Evolutionary conservation across 1,140 invertebrate genomes (phyloP).

Genomic region (Babylonia areolata): DNA sequence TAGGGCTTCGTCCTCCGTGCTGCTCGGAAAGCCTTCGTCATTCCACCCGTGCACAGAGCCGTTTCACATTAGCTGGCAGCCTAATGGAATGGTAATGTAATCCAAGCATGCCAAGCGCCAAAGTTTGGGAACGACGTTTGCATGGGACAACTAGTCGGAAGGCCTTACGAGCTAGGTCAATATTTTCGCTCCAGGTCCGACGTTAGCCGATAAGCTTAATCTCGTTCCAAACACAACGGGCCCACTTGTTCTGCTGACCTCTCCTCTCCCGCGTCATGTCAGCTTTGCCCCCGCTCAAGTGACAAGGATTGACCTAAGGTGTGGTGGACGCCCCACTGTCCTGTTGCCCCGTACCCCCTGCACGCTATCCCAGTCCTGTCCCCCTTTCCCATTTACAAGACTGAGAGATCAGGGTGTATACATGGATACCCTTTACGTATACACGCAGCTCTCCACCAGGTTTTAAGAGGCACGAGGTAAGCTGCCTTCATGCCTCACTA

Average conservation of each 20-base stretch:
- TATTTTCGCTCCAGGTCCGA: background rate
- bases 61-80: background rate
- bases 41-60: background rate
- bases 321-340: too few species aligned
- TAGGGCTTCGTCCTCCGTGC: background rate
- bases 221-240: background rate
- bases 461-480: too few species aligned
- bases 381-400: too few species aligned
- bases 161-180: background rate
- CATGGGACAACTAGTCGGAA: background rate
- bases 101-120: background rate
- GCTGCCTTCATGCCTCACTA: background rate
- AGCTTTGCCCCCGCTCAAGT: background rate
- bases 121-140: background rate
- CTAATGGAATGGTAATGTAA: slow-evolving; percentile 12
- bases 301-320: too few species aligned
- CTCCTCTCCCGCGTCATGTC: background rate
- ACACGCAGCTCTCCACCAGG: too few species aligned
- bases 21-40: background rate
- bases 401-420: too few species aligned
- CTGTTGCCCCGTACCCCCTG: too few species aligned
- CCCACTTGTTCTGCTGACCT: background rate
- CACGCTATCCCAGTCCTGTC: too few species aligned
- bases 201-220: slow-evolving; percentile 4
- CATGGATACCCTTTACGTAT: too few species aligned